Percentiles rank a stretch among this genome's conserved stretches.
Conservation (phyloP, 2,113 vertebrate genomes). For the Crocuta crocuta region DNA sequence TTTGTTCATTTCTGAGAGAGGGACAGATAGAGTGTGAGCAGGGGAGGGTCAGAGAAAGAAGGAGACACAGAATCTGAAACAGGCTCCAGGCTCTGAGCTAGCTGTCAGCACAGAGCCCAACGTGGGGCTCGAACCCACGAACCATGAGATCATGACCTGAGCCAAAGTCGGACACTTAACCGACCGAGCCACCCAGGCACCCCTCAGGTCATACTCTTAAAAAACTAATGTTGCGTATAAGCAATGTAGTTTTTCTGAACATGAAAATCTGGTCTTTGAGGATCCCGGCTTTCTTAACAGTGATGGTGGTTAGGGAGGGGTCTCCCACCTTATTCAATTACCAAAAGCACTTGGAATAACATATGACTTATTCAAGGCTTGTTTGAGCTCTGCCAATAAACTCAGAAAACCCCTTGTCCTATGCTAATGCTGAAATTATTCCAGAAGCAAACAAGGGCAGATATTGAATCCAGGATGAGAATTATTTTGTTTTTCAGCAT, state of each 20-base stretch:
- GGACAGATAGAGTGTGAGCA: too few species aligned
- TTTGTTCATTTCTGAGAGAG: too few species aligned
- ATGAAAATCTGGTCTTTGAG: background rate
- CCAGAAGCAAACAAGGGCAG: background rate
- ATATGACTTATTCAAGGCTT: background rate
- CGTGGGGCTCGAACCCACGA: too few species aligned
- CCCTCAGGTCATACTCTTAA: background rate
- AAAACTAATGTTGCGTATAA: background rate
- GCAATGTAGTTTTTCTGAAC: background rate
- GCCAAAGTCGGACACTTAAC: too few species aligned
- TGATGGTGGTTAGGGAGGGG: background rate
- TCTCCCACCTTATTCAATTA: background rate
- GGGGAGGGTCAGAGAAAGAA: too few species aligned
- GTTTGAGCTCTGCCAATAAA: background rate
- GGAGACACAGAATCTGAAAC: too few species aligned
- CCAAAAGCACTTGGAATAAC: background rate
- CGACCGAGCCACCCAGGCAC: too few species aligned
- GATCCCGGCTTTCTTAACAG: background rate
- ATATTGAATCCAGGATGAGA: background rate
- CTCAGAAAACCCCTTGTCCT: background rate
- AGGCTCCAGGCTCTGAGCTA: too few species aligned
- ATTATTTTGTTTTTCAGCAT: background rate
- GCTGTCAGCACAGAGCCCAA: too few species aligned
- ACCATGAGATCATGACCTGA: too few species aligned
- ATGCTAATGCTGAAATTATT: constrained; percentile 19